Evolutionary conservation across 1,140 invertebrate species (phyloP).

Genomic region (Marisa cornuarietis): DNA sequence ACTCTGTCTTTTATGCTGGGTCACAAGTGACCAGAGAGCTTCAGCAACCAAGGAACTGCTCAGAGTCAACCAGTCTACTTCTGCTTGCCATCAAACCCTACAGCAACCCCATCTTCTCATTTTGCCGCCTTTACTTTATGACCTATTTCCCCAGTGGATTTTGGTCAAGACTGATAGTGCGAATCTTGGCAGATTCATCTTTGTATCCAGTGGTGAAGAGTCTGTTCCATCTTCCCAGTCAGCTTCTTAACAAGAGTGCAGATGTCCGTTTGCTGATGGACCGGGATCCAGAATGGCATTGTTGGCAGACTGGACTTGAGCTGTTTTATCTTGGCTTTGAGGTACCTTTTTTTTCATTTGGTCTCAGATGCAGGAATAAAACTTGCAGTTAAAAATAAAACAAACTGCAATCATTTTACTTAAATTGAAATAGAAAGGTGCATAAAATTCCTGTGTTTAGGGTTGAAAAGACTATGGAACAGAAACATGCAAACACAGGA

Average conservation of each 20-base stretch:
- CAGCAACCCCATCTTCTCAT: slow-evolving; percentile 55
- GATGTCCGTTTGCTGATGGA: slow-evolving; percentile 32
- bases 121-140: slow-evolving; percentile 72
- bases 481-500: too few relatives aligned
- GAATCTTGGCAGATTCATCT: slow-evolving; percentile 84
- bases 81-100: slow-evolving; percentile 39
- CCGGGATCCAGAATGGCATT: slow-evolving; percentile 82
- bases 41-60: not conserved
- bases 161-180: slow-evolving; percentile 93
- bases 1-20: slow-evolving; percentile 29
- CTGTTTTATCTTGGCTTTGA: slow-evolving; percentile 76
- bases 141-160: slow-evolving; percentile 98
- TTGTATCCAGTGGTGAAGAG: slow-evolving; percentile 58
- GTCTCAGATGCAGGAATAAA: too few relatives aligned
- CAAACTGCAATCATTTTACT: too few relatives aligned
- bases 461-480: too few relatives aligned
- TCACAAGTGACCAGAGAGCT: slow-evolving; percentile 25
- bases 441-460: too few relatives aligned
- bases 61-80: slow-evolving; percentile 21
- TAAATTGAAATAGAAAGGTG: too few relatives aligned
- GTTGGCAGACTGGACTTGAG: slow-evolving; percentile 95
- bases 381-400: too few relatives aligned
- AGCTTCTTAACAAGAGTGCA: slow-evolving; percentile 37
- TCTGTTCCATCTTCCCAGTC: slow-evolving; percentile 43
- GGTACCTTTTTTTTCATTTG: slow-evolving; percentile 17